Conservation (phyloP, 1,140 invertebrate genomes). For the Bactericera cockerelli region DNA sequence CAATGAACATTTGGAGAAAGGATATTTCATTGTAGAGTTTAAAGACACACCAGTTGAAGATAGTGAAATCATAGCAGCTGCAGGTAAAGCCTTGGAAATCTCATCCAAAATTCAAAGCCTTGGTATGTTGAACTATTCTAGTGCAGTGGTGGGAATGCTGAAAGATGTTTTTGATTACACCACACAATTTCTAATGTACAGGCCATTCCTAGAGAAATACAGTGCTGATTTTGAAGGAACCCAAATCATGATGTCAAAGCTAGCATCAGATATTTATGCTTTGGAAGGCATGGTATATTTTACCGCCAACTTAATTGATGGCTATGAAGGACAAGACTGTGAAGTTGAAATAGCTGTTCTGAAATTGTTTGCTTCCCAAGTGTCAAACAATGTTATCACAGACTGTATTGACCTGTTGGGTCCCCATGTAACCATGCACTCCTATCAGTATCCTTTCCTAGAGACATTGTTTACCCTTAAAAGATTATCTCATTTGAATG, state of each 20-base stretch:
- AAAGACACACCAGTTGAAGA: conserved; percentile 3
- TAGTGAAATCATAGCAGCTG: not conserved
- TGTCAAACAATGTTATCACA: conserved; percentile 7
- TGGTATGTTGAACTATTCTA: not conserved
- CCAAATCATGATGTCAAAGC: conserved; percentile 14
- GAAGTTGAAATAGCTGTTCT: conserved; percentile 63
- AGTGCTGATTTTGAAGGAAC: not conserved
- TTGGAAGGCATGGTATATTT: conserved; percentile 23
- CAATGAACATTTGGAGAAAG: conserved; percentile 3
- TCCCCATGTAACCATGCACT: conserved; percentile 5
- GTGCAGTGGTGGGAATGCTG: not conserved
- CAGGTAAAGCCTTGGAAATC: conserved; percentile 9
- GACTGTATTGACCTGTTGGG: conserved; percentile 15
- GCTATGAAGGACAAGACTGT: conserved; percentile 47
- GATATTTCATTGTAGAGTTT: conserved; percentile 11
- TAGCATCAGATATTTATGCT: conserved; percentile 18
- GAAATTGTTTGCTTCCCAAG: conserved; percentile 37
- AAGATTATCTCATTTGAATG: not conserved
- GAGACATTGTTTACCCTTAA: conserved; percentile 7
- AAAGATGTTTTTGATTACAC: conserved; percentile 6
- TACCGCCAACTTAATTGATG: conserved; percentile 20
- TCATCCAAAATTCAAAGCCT: not conserved
- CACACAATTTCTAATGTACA: not conserved
- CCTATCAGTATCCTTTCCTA: conserved; percentile 11
- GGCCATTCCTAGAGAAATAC: conserved; percentile 2